These are phyloP conservation scores for Oceanites oceanicus DNA, from an alignment of 2,113 vertebrate species.

Conservation along the genomic window DNA sequence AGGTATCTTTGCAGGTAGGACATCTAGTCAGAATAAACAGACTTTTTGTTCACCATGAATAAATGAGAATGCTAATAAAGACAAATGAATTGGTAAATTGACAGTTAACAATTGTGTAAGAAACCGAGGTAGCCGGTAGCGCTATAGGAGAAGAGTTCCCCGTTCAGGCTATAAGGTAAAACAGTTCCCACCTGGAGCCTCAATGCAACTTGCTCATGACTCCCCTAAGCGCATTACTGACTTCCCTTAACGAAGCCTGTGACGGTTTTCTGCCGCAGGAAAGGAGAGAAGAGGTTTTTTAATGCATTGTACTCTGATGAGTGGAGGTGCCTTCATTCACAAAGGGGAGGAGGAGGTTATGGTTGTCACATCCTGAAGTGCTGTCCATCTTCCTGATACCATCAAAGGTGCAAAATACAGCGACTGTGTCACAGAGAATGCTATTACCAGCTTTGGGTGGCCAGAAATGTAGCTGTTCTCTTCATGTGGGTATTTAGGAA, in stretches of 20 bases:
- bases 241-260: background rate
- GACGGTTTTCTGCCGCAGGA: background rate
- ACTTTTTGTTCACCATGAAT: background rate
- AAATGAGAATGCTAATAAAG: background rate
- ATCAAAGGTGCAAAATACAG: background rate
- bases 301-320: background rate
- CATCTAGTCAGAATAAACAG: background rate
- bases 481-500: background rate
- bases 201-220: background rate
- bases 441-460: background rate
- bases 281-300: background rate
- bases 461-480: background rate
- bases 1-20: background rate
- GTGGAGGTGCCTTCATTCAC: background rate
- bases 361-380: background rate
- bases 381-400: background rate
- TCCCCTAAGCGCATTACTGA: background rate
- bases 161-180: background rate
- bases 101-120: background rate
- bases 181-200: background rate
- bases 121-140: background rate
- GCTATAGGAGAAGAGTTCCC: background rate
- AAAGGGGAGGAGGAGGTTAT: background rate
- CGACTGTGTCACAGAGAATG: background rate
- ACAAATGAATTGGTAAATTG: background rate